Base-by-base conservation (phyloP, 2,888 invertebrate genomes). In the Drosophila kuntzei region DNA sequence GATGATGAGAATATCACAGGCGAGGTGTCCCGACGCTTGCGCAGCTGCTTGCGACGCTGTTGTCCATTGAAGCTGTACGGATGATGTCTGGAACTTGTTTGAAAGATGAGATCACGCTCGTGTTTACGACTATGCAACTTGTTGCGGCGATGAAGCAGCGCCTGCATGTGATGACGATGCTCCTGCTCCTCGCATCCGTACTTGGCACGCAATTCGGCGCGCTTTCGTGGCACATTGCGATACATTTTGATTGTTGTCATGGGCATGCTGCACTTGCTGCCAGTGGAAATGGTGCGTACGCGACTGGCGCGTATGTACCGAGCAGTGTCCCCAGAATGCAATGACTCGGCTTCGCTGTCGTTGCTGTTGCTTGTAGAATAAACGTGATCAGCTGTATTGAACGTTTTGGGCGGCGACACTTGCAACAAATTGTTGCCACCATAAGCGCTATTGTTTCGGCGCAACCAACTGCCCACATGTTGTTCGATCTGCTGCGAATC, bases 251-350 rank as follows among this genome's bases (percentile, higher is more conserved):
- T 91, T 29, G 39, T 53, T 4, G 80, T 89, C 22, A 78, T 85
- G 1, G 80, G 76, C 5, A 77, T 71, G 37, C 29, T 59, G 37
- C 59, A 54, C 16, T 84, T 80, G 27, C 16, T 49, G 8, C 44
- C 32, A 2, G 57, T 6, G 8, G 44, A 34, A 3, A 60, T 14
- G 7, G 55, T 66, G 5, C 69, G 79, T 7, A 80, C 85, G 20
- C 85, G 84, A 55, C 87, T 90, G 14, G 89, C 85, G 5, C 86
- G 85, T 29, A 92, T 90, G 43, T 92, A 92, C 7, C 89, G 87
- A 0, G 91, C 92, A 0, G 91, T 91, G 47, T 92, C 91, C 6
- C 89, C 71, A 0, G 91, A 91, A 27, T 91, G 90, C 57, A 91
- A 46, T 0, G 92, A 91, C 16, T 87, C 85, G 1, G 67, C 61